phyloP scores from a whole-genome alignment of 2,797 vertebrate species.

The Centroberyx gerrardi region DNA sequence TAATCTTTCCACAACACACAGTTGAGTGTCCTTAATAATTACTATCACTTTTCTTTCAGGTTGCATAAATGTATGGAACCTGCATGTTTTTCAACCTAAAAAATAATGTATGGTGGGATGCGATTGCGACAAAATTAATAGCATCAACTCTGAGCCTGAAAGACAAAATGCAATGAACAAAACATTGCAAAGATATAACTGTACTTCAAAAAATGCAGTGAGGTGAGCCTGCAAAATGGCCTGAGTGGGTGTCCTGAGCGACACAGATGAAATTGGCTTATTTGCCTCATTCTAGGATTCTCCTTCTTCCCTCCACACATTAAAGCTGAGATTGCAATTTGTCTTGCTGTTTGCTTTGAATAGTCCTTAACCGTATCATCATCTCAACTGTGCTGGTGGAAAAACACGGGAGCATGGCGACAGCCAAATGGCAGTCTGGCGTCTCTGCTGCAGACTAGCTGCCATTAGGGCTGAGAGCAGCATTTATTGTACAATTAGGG shows the following conservation, averaged over 20 bases:
- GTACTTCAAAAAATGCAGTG: constrained; percentile 26
- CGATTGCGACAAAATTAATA: constrained; percentile 23
- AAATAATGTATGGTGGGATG: constrained; percentile 19
- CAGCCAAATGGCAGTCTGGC: constrained; percentile 96
- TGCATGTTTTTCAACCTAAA: background rate
- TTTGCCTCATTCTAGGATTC: constrained; percentile 77
- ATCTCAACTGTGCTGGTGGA: constrained; percentile 88
- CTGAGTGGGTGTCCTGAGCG: constrained; percentile 64
- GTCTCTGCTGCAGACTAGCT: constrained; percentile 92
- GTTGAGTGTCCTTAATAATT: background rate
- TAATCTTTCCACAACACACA: constrained; percentile 6
- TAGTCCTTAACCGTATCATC: constrained; percentile 90
- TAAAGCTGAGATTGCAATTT: constrained; percentile 88
- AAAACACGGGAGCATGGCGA: constrained; percentile 92
- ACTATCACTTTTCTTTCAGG: background rate
- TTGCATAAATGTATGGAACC: background rate
- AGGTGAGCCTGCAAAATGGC: constrained; percentile 59
- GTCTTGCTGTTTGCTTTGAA: constrained; percentile 90
- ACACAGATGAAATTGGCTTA: constrained; percentile 77
- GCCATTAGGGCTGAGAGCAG: constrained; percentile 93
- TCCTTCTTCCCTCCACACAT: constrained; percentile 82
- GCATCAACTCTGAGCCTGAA: constrained; percentile 36
- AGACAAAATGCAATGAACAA: constrained; percentile 43
- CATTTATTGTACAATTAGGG: constrained; percentile 99
- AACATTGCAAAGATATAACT: constrained; percentile 49